phyloP scores from a whole-genome alignment of 2,888 invertebrate species.

The Agrochola circellaris region DNA sequence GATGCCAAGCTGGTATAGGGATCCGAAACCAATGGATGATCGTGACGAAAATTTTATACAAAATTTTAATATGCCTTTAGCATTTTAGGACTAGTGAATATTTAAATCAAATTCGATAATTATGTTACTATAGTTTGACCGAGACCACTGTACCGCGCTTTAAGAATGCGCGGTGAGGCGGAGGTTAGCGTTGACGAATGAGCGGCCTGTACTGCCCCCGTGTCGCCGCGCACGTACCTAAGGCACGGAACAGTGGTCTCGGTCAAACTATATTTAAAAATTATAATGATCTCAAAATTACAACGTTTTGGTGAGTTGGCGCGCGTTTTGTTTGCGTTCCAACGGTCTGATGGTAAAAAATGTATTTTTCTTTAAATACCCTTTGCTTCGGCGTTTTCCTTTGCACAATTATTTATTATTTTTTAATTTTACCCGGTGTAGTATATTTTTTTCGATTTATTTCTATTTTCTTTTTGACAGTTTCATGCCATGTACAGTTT shows the following conservation, averaged over 20 bases:
- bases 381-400: constrained; percentile 61
- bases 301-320: constrained; percentile 77
- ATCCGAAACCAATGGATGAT: constrained; percentile 22
- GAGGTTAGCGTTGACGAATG: no score
- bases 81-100: constrained; percentile 33
- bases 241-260: no score
- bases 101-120: constrained; percentile 32
- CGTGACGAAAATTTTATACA: constrained; percentile 35
- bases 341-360: constrained; percentile 80
- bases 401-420: constrained; percentile 69
- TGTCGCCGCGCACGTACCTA: no score
- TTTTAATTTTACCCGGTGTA: constrained; percentile 66
- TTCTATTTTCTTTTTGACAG: constrained; percentile 56
- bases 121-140: constrained; percentile 12
- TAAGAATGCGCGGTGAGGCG: no score
- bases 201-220: no score
- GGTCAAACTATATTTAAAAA: constrained; percentile 2
- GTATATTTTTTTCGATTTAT: constrained; percentile 55
- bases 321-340: constrained; percentile 70
- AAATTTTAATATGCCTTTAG: constrained; percentile 41
- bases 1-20: constrained; percentile 22
- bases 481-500: constrained; percentile 44
- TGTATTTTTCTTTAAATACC: constrained; percentile 63
- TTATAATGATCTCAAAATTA: constrained; percentile 73
- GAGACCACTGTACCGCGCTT: no score